A percentile compares a stretch with the other conserved stretches of the same genome.
Evolutionary conservation across 2,113 vertebrate species (phyloP).

Genomic region (Siphamia tubifer): DNA sequence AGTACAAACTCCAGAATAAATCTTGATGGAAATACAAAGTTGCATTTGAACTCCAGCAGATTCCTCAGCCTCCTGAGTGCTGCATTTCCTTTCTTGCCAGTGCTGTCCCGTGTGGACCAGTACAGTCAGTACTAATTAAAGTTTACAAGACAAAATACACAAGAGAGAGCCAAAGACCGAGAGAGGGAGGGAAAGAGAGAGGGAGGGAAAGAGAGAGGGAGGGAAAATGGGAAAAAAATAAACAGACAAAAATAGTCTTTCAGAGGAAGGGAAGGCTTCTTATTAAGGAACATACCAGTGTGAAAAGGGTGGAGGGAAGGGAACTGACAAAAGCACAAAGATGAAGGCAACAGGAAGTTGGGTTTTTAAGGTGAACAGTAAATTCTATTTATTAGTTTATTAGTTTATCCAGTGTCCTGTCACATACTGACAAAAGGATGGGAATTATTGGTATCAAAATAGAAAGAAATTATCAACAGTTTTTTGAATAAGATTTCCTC

Average conservation of each 20-base stretch:
- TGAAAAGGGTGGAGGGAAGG: conserved; percentile 41
- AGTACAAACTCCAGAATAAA: neutral
- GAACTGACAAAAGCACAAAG: too few species aligned
- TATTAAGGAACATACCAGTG: conserved; percentile 71
- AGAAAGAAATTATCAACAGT: too few species aligned
- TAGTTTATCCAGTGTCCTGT: too few species aligned
- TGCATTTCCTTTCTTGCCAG: conserved; percentile 25
- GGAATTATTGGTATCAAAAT: too few species aligned
- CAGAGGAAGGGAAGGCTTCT: conserved; percentile 65
- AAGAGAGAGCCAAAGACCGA: conserved; percentile 20
- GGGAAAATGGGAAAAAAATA: conserved; percentile 33
- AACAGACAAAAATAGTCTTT: conserved; percentile 71
- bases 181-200: too few species aligned
- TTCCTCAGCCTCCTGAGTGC: neutral
- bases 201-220: too few species aligned
- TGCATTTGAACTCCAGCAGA: neutral
- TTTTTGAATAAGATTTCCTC: too few species aligned
- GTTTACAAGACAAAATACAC: conserved; percentile 69
- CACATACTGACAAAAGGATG: too few species aligned
- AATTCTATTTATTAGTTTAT: too few species aligned
- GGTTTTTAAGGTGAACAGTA: too few species aligned
- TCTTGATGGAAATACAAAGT: neutral
- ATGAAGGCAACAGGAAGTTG: too few species aligned
- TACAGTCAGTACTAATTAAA: conserved; percentile 73
- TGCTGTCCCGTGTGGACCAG: conserved; percentile 27